These are phyloP conservation scores for Drosophila percnosoma DNA, from an alignment of 2,888 invertebrate species.

Conservation along the genomic window DNA sequence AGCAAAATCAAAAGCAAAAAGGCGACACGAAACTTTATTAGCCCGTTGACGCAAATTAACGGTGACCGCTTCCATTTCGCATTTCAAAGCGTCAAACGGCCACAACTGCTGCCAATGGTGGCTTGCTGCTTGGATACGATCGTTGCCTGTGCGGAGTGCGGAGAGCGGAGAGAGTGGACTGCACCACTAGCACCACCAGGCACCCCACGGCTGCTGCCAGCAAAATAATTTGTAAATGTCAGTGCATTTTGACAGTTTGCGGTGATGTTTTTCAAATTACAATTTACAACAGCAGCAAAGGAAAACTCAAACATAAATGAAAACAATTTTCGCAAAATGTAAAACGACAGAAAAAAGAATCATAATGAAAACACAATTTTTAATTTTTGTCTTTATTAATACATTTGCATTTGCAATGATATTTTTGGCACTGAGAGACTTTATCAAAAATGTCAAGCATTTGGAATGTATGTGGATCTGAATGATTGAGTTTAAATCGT, in stretches of 20 bases:
- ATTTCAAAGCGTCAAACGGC: conserved; percentile 76
- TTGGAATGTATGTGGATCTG: conserved; percentile 44
- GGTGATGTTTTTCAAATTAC: conserved; percentile 84
- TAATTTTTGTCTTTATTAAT: conserved; percentile 60
- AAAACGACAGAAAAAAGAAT: conserved; percentile 22
- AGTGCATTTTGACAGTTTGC: conserved; percentile 84
- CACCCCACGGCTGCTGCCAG: conserved; percentile 71
- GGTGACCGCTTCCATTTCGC: conserved; percentile 82
- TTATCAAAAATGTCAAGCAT: conserved; percentile 34
- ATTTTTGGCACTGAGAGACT: conserved; percentile 40
- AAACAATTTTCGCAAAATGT: conserved; percentile 59
- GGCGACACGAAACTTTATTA: conserved; percentile 81
- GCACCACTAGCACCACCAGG: conserved; percentile 18
- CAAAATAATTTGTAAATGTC: conserved; percentile 84
- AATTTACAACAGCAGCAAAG: conserved; percentile 70
- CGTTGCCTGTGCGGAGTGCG: not conserved
- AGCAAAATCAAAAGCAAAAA: conserved; percentile 61
- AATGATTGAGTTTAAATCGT: conserved; percentile 40
- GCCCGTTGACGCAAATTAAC: conserved; percentile 84
- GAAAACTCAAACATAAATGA: conserved; percentile 56
- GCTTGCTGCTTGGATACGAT: conserved; percentile 9
- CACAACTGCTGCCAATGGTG: conserved; percentile 41
- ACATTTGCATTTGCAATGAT: conserved; percentile 25
- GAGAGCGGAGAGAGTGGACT: conserved; percentile 1
- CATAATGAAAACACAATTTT: conserved; percentile 41